Evolutionary conservation across 2,888 invertebrate species (phyloP).

Genomic region (Icerya purchasi): DNA sequence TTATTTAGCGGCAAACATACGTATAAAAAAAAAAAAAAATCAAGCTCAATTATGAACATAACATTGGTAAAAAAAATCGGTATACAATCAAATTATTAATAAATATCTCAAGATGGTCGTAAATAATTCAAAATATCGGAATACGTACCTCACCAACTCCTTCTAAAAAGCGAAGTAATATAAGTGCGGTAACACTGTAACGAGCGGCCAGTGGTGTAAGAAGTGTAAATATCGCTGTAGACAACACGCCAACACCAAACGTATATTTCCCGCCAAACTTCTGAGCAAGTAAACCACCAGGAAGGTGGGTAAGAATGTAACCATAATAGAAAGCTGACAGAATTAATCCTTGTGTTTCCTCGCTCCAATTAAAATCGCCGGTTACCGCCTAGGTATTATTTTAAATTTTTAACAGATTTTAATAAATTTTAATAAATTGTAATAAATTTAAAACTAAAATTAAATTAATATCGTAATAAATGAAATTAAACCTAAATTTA

Average conservation of each 20-base stretch:
- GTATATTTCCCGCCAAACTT: constrained; percentile 28
- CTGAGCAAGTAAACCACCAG: constrained; percentile 27
- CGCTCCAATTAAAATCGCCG: constrained; percentile 40
- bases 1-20: too few relatives aligned
- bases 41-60: too few relatives aligned
- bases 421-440: too few relatives aligned
- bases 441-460: too few relatives aligned
- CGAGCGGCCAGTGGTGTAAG: constrained; percentile 27
- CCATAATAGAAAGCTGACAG: constrained; percentile 29
- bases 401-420: too few relatives aligned
- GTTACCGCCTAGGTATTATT: constrained; percentile 1
- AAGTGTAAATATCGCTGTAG: constrained; percentile 27
- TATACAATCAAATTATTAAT: too few relatives aligned
- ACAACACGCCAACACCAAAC: constrained; percentile 27
- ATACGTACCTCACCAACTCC: constrained; percentile 29
- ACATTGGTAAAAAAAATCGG: too few relatives aligned
- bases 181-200: constrained; percentile 26
- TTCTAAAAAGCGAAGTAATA: constrained; percentile 32
- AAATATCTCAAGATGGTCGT: too few relatives aligned
- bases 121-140: too few relatives aligned
- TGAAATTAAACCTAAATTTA: too few relatives aligned
- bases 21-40: too few relatives aligned
- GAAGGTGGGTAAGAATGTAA: constrained; percentile 28
- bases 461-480: too few relatives aligned
- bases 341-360: constrained; percentile 29